Evolutionary conservation across 2,113 vertebrate species (phyloP).

Genomic region (Setophaga coronata): DNA sequence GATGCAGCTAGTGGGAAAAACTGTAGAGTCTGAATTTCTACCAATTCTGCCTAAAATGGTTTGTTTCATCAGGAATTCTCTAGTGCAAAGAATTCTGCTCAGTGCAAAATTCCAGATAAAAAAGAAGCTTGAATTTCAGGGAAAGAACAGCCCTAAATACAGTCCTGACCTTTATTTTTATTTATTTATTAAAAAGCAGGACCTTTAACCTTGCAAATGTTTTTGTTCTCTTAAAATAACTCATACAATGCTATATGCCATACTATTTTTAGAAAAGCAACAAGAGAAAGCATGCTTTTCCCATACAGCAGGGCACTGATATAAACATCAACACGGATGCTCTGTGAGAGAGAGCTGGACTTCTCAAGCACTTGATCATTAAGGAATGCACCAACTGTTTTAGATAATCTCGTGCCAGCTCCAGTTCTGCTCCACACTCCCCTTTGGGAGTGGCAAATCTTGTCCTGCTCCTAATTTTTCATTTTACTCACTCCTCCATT

Average conservation of each 20-base stretch:
- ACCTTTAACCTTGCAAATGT: conserved; percentile 80
- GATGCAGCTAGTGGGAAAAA: conserved; percentile 64
- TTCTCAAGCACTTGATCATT: conserved; percentile 95
- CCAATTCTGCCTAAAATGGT: conserved; percentile 52
- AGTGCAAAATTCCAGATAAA: conserved; percentile 46
- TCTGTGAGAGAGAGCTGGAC: conserved; percentile 78
- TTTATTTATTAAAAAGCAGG: conserved; percentile 73
- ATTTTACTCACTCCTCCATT: conserved; percentile 81
- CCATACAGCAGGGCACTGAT: conserved; percentile 80
- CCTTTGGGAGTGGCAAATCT: conserved; percentile 84
- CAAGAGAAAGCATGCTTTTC: conserved; percentile 82
- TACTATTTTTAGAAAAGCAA: conserved; percentile 80
- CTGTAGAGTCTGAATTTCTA: conserved; percentile 28
- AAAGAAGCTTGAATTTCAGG: conserved; percentile 34
- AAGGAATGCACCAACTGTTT: conserved; percentile 99
- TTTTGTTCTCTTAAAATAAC: conserved; percentile 82
- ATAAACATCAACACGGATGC: conserved; percentile 92
- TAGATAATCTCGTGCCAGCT: conserved; percentile 96
- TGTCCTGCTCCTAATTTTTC: conserved; percentile 79
- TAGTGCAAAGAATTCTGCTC: not conserved
- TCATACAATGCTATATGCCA: conserved; percentile 78
- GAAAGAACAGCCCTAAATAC: conserved; percentile 47
- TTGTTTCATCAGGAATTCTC: conserved; percentile 46
- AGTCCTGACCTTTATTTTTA: conserved; percentile 68
- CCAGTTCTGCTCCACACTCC: conserved; percentile 90